Base-by-base conservation (phyloP, 2,797 vertebrate genomes). In the Naso thynnoides region DNA sequence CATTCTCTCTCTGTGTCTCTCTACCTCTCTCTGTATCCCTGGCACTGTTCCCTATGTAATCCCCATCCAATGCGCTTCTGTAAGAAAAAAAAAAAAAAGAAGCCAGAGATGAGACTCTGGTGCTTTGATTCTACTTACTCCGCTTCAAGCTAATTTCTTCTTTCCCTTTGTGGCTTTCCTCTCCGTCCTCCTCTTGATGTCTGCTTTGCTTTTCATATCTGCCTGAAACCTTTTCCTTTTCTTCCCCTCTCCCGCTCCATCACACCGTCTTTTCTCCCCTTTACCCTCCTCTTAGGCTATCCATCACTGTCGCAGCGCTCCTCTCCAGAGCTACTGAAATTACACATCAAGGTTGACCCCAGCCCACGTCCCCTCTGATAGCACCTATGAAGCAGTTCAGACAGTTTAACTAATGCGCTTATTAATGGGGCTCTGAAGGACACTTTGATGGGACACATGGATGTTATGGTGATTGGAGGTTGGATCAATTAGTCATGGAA, bases 71-170 rank as follows among this genome's bases (percentile, higher is more conserved):
- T 86, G 68, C 14, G 0, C 74, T 76, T 76, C 59, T 31, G 57
- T 65, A 48, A 68, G 48, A 58, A 73, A 39, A 57, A 74, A 54
- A n/a, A 55, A 52, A 59, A 62, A 55, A 53, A 53, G 57, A 18
- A 33, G 31, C 23, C 39, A 21, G 44, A 63, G 64, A 86, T 78
- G 69, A 84, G 65, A 77, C 71, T 62, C 31, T 27, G 58, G 24
- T 66, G 74, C 86, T 86, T 88, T 89, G 85, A 90, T 87, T 89
- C 69, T 39, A 42, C 74, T 82, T 75, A 27, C 50, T 76, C 57
- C 0, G 56, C 85, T 89, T 84, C 80, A 76, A 84, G 84, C 80
- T 88, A 72, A 90, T 87, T 87, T 82, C 57, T 68, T 42, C 59
- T 59, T 57, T 71, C 58, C 65, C 62, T 79, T 79, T 84, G 76